Base-by-base conservation (phyloP, 2,888 invertebrate genomes). In the Cloeon dipterum region DNA sequence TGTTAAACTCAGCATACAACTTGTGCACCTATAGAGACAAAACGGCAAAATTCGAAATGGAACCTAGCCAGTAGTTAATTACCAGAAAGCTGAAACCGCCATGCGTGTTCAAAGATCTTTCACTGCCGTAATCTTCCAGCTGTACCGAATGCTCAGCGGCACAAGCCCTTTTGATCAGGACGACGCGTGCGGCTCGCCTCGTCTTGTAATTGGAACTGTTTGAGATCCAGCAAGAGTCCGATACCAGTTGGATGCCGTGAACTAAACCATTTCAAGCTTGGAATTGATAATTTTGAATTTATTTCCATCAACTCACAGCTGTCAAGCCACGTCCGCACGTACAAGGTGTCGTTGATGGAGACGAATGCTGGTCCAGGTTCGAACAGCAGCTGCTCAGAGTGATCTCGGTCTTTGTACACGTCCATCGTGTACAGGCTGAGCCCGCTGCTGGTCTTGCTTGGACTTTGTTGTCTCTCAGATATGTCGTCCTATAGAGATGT, bases 211-310 rank as follows among this genome's bases (percentile, higher is more conserved):
- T 44, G 16, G 45, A 48, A 8, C 47, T 46, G 29, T 46, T 47
- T 21, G 52, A 50, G 34, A 50, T 43, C 46, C 49, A 52, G 35
- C 50, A 53, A 26, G 52, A 50, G 41, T 50, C 50, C 18, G 46
- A 46, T 16, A 50, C 46, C 32, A 50, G 46, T 33, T 46, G 44
- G 14, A 49, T 39, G 34, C 42, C 43, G 14, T 44, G 42, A 26
- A 41, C 48, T 47, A 33, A 4, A 39, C 36, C 20, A 21, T 10
- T 8, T n/a, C n/a, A n/a, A n/a, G n/a, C n/a, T n/a, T n/a, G n/a
- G n/a, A 34, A 34, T 10, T 34, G 34, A 34, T 13, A 8, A 32
- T 32, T 10, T n/a, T 23, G 25, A 10, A 10, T 8, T 23, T 10
- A 23, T 23, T 23, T 13, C 26, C 36, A 2, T 11, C 8, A 16